Evolutionary conservation across 2,797 vertebrate species (phyloP).

Genomic region (Alcedo quadribrachys): DNA sequence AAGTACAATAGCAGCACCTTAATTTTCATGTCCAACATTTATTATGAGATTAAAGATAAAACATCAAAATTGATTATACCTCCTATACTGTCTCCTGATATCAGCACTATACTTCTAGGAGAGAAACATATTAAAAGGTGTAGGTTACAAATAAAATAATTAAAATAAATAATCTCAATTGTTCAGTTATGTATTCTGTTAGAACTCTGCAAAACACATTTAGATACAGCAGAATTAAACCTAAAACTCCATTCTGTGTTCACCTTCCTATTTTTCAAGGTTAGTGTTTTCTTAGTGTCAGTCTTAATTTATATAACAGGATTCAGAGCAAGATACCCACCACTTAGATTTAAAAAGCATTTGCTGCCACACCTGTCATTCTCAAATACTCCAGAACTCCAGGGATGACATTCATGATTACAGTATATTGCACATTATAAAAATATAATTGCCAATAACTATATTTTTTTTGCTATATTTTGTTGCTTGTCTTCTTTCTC

Average conservation of each 20-base stretch:
- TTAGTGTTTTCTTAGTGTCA: constrained; percentile 7
- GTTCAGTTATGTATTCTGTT: constrained; percentile 47
- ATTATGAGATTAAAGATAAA: constrained; percentile 57
- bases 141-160: constrained; percentile 58
- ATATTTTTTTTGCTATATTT: not conserved
- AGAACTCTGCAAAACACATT: constrained; percentile 44
- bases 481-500: not conserved
- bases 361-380: not conserved
- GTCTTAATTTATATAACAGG: not conserved
- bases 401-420: not conserved
- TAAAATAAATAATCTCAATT: constrained; percentile 33
- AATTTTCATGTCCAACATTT: constrained; percentile 64
- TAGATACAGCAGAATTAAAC: constrained; percentile 40
- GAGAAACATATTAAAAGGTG: constrained; percentile 29
- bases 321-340: not conserved
- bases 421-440: not conserved
- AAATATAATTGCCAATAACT: not conserved
- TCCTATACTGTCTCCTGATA: constrained; percentile 4
- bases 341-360: not conserved
- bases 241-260: not conserved
- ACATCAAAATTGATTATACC: constrained; percentile 33
- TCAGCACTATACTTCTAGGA: constrained; percentile 45
- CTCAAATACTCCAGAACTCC: not conserved
- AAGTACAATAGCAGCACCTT: constrained; percentile 9
- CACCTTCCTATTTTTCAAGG: constrained; percentile 65